phyloP scores from a whole-genome alignment of 2,113 vertebrate species.

The Caloenas nicobarica region DNA sequence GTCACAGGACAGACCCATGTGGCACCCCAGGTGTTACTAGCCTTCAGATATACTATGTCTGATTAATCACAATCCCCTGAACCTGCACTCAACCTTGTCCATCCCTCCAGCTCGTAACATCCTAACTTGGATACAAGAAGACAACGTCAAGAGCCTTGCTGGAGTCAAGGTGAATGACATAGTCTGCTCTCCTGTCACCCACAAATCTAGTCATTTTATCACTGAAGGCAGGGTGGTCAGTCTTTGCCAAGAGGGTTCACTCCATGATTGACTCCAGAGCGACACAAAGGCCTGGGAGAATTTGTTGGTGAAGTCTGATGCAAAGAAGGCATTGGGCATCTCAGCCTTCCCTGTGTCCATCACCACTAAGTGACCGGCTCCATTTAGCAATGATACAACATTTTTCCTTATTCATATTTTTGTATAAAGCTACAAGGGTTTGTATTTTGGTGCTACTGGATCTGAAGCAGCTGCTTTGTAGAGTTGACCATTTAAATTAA shows the following conservation, averaged over 20 bases:
- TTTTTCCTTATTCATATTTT: background rate
- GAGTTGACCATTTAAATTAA: background rate
- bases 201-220: background rate
- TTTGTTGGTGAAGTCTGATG: background rate
- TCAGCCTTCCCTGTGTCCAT: background rate
- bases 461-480: background rate
- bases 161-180: background rate
- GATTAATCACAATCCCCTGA: background rate
- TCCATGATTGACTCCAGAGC: background rate
- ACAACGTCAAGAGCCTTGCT: background rate
- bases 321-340: background rate
- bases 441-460: background rate
- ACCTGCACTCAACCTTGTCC: background rate
- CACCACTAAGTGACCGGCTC: background rate
- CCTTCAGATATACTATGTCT: background rate
- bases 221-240: background rate
- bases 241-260: background rate
- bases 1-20: background rate
- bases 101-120: background rate
- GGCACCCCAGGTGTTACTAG: background rate
- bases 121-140: background rate
- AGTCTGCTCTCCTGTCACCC: background rate
- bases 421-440: background rate
- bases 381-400: background rate
- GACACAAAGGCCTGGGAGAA: background rate